These are phyloP conservation scores for Crossoptilon crossoptilon DNA, from an alignment of 2,797 vertebrate genomes.

Conservation along the genomic window DNA sequence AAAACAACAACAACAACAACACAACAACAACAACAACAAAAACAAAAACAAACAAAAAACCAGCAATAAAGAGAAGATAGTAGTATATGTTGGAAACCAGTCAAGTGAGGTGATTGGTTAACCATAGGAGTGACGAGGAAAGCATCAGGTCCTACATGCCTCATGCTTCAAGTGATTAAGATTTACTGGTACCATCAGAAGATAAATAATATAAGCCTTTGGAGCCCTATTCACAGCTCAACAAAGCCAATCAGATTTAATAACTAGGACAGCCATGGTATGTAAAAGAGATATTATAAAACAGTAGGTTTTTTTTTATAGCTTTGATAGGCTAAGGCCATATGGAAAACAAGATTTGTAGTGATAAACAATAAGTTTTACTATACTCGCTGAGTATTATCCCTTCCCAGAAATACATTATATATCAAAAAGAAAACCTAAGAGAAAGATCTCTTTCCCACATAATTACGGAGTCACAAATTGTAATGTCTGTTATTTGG, in stretches of 20 bases:
- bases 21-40: too few relatives aligned
- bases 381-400: neutral
- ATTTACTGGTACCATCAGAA: neutral
- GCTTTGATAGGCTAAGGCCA: neutral
- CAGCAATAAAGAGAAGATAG: neutral
- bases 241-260: neutral
- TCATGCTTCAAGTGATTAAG: neutral
- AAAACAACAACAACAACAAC: neutral
- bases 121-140: neutral
- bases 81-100: neutral
- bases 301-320: neutral
- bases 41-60: too few relatives aligned
- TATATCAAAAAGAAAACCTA: rapidly evolving
- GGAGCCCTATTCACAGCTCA: neutral
- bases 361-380: neutral
- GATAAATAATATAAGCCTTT: neutral
- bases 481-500: neutral
- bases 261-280: neutral
- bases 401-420: neutral
- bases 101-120: neutral
- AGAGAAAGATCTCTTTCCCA: neutral
- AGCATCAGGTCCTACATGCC: neutral
- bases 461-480: neutral
- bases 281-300: neutral
- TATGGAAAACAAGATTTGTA: neutral